A percentile compares a stretch with the other conserved stretches of the same genome.
phyloP scores from a whole-genome alignment of 2,797 vertebrate genomes.

The Streptopelia turtur region DNA sequence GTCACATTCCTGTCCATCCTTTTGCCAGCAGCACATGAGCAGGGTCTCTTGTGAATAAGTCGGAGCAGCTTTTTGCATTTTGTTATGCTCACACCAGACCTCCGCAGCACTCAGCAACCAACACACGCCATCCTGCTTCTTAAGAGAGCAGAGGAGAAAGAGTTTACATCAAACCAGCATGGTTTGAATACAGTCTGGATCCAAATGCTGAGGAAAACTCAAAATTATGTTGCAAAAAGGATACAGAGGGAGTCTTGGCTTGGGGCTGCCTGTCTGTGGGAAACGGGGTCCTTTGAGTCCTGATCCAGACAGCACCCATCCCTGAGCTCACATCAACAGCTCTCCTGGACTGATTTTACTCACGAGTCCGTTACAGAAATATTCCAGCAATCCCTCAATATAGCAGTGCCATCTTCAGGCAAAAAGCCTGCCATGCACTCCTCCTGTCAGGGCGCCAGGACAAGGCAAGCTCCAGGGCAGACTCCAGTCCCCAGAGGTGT shows the following conservation, averaged over 20 bases:
- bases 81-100: neutral
- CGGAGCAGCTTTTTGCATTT: neutral
- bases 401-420: conserved; percentile 56
- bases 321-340: rapidly evolving
- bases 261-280: rapidly evolving
- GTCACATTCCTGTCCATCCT: rapidly evolving
- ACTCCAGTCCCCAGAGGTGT: rapidly evolving
- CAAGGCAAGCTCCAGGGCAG: rapidly evolving
- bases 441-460: neutral
- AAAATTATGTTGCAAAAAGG: neutral
- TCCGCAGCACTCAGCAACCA: neutral
- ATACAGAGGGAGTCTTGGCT: neutral
- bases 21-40: neutral
- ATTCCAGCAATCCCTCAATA: neutral
- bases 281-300: rapidly evolving
- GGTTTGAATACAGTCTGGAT: neutral
- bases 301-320: rapidly evolving
- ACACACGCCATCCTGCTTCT: rapidly evolving
- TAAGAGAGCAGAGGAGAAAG: neutral
- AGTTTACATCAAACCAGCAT: neutral
- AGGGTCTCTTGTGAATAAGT: neutral
- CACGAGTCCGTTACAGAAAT: rapidly evolving
- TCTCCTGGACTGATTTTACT: rapidly evolving
- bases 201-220: neutral
- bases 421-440: neutral